Evolutionary conservation across 53 echinoderm and acorn worm species (phyloP).

Genomic region (Echinarachnius parma): DNA sequence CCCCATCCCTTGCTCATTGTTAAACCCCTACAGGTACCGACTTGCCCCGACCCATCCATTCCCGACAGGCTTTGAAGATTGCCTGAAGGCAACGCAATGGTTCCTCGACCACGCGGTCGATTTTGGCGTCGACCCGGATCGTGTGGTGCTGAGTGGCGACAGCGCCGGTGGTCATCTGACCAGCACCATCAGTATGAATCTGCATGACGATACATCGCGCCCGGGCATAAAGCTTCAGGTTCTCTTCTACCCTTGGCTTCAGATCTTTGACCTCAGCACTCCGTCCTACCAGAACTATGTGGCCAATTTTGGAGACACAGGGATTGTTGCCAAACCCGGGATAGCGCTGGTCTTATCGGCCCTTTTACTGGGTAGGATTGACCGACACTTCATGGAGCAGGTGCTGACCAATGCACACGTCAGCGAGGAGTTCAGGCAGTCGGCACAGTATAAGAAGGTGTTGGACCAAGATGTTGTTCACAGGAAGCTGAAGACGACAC

Average conservation of each 20-base stretch:
- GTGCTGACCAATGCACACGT: slow-evolving; percentile 59
- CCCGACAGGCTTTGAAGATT: slow-evolving; percentile 69
- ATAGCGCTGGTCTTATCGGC: slow-evolving; percentile 36
- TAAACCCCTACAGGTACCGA: slow-evolving; percentile 70
- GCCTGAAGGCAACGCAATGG: slow-evolving; percentile 60
- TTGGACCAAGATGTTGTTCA: slow-evolving; percentile 57
- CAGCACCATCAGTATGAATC: slow-evolving; percentile 47
- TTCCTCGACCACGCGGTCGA: slow-evolving; percentile 52
- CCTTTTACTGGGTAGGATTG: slow-evolving; percentile 20
- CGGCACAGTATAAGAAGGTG: slow-evolving; percentile 22
- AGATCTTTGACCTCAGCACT: slow-evolving; percentile 65
- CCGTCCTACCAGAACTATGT: slow-evolving; percentile 56
- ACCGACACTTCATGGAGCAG: slow-evolving; percentile 15
- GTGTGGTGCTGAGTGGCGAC: slow-evolving; percentile 71
- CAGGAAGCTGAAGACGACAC: neutral
- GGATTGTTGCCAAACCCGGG: slow-evolving; percentile 26
- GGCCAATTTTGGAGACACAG: slow-evolving; percentile 35
- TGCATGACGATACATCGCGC: slow-evolving; percentile 49
- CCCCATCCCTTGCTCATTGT: too few species aligned
- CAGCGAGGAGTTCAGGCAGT: slow-evolving; percentile 33
- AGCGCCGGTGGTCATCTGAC: slow-evolving; percentile 82
- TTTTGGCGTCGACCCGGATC: slow-evolving; percentile 53
- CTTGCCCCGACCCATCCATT: slow-evolving; percentile 67
- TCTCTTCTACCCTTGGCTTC: slow-evolving; percentile 62
- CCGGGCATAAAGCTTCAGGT: slow-evolving; percentile 71